phyloP scores from a whole-genome alignment of 2,888 invertebrate genomes.

The Cremastobaeus sp. region DNA sequence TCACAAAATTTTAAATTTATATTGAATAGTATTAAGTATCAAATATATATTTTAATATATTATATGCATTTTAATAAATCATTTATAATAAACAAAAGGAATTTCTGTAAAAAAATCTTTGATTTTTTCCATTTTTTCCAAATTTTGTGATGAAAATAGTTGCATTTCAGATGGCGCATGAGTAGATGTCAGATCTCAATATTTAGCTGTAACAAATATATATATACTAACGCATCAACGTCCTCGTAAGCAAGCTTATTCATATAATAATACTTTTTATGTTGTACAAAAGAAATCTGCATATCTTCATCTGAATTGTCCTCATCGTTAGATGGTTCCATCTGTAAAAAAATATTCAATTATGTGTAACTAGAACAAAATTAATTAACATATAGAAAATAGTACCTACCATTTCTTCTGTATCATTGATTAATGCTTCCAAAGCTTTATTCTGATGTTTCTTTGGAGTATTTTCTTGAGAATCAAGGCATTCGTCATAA shows the following conservation, averaged over 20 bases:
- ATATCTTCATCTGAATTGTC: conserved; percentile 71
- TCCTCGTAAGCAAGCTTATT: conserved; percentile 87
- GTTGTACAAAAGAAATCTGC: conserved; percentile 86
- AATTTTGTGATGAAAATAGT: no score
- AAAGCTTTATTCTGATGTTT: conserved; percentile 78
- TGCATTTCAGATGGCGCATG: no score
- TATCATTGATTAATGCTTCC: conserved; percentile 82
- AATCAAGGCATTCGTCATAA: conserved; percentile 71
- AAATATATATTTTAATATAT: no score
- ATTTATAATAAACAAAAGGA: no score
- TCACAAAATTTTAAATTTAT: no score
- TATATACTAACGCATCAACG: conserved; percentile 80
- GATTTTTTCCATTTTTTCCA: no score
- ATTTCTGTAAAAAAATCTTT: no score
- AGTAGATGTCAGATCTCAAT: no score
- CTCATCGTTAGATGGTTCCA: conserved; percentile 66
- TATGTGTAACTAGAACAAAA: conserved; percentile 14
- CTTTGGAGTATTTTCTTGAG: conserved; percentile 61
- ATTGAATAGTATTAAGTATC: no score
- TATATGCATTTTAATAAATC: no score
- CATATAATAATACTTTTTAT: conserved; percentile 95
- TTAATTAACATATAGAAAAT: neutral
- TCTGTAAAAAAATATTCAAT: conserved; percentile 56
- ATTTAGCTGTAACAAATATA: no score
- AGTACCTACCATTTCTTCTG: conserved; percentile 81